Evolutionary conservation across 2,113 vertebrate genomes (phyloP).

Genomic region (Syrmaticus mikado): DNA sequence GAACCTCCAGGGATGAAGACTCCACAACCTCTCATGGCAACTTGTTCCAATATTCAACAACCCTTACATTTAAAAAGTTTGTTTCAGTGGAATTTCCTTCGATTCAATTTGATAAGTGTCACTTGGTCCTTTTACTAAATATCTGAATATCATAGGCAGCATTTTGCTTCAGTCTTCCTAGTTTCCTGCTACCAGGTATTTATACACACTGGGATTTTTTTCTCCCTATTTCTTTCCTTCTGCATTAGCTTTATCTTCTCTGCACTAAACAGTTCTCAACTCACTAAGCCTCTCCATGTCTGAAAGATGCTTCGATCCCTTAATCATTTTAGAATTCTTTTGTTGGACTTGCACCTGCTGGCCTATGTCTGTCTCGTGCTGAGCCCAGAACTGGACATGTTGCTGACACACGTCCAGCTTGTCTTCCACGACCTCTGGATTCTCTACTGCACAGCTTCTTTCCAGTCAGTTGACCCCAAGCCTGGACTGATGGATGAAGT

Average conservation of each 20-base stretch:
- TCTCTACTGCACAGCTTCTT: neutral
- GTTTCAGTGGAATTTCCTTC: neutral
- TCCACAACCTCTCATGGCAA: neutral
- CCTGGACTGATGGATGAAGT: neutral
- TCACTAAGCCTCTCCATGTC: neutral
- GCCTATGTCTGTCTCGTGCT: neutral
- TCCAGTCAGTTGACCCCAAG: neutral
- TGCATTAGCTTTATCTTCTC: neutral
- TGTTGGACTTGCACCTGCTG: neutral
- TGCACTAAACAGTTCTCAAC: neutral
- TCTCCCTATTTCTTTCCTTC: no score
- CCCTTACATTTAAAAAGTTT: no score
- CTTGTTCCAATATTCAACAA: neutral
- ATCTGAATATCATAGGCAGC: neutral
- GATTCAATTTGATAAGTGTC: neutral
- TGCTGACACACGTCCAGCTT: accelerated
- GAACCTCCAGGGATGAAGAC: neutral
- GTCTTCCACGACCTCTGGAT: neutral
- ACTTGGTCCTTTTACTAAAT: neutral
- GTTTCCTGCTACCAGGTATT: neutral
- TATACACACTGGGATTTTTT: neutral
- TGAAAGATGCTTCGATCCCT: neutral
- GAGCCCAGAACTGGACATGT: neutral
- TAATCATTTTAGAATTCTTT: neutral
- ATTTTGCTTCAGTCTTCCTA: neutral